These are phyloP conservation scores for Phoebastria nigripes DNA, from an alignment of 2,797 vertebrate species.

Conservation along the genomic window DNA sequence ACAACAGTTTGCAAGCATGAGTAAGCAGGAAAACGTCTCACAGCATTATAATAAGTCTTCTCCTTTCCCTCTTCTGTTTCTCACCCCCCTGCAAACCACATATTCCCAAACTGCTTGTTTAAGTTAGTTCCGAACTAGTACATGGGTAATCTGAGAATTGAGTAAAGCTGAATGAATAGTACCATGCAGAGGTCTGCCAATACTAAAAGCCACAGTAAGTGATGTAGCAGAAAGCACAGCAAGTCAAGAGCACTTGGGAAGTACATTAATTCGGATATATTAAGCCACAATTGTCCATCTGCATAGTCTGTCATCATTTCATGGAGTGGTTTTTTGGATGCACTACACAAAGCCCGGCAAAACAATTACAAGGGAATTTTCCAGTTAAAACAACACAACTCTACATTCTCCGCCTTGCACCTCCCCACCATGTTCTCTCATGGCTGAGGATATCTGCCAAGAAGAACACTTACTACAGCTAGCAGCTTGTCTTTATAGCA, in stretches of 20 bases:
- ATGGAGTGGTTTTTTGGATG: constrained; percentile 41
- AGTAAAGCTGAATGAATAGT: constrained; percentile 19
- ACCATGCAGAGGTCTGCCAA: constrained; percentile 61
- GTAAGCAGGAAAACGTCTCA: background rate
- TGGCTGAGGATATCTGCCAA: constrained; percentile 62
- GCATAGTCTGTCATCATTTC: background rate
- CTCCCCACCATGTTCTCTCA: constrained; percentile 57
- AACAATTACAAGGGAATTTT: constrained; percentile 63
- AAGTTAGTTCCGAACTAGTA: background rate
- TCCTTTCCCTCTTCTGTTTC: background rate
- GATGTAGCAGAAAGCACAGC: constrained; percentile 52
- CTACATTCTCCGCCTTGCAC: background rate
- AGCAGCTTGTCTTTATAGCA: constrained; percentile 57
- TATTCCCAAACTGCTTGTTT: constrained; percentile 34
- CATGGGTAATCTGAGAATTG: constrained; percentile 50
- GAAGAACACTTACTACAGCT: constrained; percentile 49
- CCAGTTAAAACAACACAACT: constrained; percentile 53
- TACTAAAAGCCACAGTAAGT: constrained; percentile 24
- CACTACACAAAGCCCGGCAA: constrained; percentile 48
- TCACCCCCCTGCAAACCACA: background rate
- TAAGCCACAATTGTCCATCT: constrained; percentile 20
- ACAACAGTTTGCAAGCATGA: background rate
- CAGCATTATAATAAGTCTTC: background rate
- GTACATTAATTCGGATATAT: constrained; percentile 10
- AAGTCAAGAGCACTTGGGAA: constrained; percentile 23